Evolutionary conservation across 2,113 vertebrate genomes (phyloP).

Genomic region (Mobula birostris): DNA sequence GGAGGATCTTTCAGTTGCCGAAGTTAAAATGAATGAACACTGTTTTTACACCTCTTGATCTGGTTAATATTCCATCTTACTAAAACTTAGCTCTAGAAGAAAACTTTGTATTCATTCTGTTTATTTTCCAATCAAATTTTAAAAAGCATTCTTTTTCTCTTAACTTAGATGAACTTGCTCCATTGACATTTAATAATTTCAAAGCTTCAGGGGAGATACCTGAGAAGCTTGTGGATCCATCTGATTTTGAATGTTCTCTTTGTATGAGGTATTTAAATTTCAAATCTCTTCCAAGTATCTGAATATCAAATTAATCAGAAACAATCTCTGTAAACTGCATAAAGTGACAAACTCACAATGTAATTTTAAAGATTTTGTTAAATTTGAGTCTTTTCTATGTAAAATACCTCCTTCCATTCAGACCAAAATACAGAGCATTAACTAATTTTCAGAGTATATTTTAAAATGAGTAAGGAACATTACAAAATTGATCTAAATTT

Average conservation of each 20-base stretch:
- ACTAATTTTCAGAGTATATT: background rate
- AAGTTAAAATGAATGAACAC: background rate
- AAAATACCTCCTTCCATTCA: background rate
- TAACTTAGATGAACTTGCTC: slow-evolving; percentile 53
- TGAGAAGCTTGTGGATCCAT: slow-evolving; percentile 63
- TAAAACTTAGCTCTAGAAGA: background rate
- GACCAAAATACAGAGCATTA: background rate
- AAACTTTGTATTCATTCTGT: background rate
- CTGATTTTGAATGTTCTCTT: slow-evolving; percentile 84
- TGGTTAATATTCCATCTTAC: too few species aligned
- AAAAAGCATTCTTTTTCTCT: slow-evolving; percentile 38
- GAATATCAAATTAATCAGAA: background rate
- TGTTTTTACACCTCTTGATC: background rate
- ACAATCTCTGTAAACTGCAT: background rate
- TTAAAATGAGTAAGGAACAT: background rate
- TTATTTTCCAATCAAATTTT: background rate
- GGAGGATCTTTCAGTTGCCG: background rate
- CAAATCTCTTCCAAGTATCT: background rate
- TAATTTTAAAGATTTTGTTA: background rate
- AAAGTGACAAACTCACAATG: background rate
- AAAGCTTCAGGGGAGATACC: slow-evolving; percentile 51
- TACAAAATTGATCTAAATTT: too few species aligned
- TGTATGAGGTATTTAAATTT: slow-evolving; percentile 74
- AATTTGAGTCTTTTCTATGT: background rate
- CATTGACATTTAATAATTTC: slow-evolving; percentile 38